Percentiles rank a stretch among this genome's conserved stretches.
phyloP scores from a whole-genome alignment of 2,888 invertebrate species.

The Crematogaster levior region DNA sequence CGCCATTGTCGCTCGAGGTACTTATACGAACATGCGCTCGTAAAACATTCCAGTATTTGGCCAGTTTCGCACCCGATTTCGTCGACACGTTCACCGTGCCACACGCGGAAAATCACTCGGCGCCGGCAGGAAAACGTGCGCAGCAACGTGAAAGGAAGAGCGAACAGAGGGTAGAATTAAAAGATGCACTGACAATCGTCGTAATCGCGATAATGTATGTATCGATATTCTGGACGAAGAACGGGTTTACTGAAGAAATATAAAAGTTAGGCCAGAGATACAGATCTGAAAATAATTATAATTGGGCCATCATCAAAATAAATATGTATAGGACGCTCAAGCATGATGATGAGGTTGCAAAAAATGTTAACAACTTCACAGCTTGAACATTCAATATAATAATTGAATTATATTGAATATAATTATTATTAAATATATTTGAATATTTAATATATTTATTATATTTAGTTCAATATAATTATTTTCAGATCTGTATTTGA shows the following conservation, averaged over 20 bases:
- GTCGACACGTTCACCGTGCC: conserved; percentile 43
- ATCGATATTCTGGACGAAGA: not conserved
- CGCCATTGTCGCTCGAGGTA: conserved; percentile 50
- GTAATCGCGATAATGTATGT: conserved; percentile 18
- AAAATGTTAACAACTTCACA: not conserved
- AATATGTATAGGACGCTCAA: not conserved
- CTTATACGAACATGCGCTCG: conserved; percentile 59
- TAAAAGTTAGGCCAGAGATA: too few species aligned
- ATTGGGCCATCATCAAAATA: not conserved
- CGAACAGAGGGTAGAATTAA: too few species aligned
- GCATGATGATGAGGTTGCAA: not conserved
- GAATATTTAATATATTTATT: too few species aligned
- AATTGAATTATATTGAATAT: too few species aligned
- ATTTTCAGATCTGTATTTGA: not conserved
- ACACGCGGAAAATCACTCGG: conserved; percentile 40
- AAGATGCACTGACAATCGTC: conserved; percentile 5
- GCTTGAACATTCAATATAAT: not conserved
- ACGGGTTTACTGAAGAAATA: too few species aligned
- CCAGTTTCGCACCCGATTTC: conserved; percentile 56
- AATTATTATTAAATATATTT: too few species aligned
- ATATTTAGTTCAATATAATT: too few species aligned
- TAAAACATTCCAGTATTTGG: conserved; percentile 60
- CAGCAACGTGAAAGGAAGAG: not conserved
- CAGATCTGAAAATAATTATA: not conserved
- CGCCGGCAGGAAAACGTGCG: conserved; percentile 2